These are phyloP conservation scores for Scaptomyza montana DNA, from an alignment of 1,140 invertebrate species.

Conservation along the genomic window DNA sequence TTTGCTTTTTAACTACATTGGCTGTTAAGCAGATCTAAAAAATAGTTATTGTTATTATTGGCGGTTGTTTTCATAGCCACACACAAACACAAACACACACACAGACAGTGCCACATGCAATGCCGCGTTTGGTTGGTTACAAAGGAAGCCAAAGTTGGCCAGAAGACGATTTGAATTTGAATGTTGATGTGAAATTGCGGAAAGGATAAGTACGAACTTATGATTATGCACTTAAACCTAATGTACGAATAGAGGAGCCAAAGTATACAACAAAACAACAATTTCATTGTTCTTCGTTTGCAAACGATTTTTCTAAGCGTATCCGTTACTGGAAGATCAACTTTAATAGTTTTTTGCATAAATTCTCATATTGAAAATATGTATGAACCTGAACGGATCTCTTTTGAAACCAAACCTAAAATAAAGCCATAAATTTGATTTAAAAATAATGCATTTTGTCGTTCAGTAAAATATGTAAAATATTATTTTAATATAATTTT, in stretches of 20 bases:
- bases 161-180: constrained; percentile 29
- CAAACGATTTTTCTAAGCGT: constrained; percentile 1
- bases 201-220: constrained; percentile 49
- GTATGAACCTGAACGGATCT: too few relatives aligned
- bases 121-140: constrained; percentile 1
- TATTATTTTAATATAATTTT: too few relatives aligned
- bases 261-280: not conserved
- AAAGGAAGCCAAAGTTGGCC: constrained; percentile 5
- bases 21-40: constrained; percentile 73
- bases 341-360: too few relatives aligned
- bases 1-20: constrained; percentile 77
- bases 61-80: constrained; percentile 34
- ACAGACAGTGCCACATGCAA: constrained; percentile 20
- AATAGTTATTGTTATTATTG: constrained; percentile 78
- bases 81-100: too few relatives aligned
- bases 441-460: too few relatives aligned
- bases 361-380: too few relatives aligned
- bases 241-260: not conserved
- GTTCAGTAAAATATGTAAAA: not conserved
- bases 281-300: not conserved
- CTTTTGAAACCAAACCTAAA: too few relatives aligned
- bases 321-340: not conserved
- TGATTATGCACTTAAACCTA: constrained; percentile 32
- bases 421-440: too few relatives aligned
- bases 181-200: constrained; percentile 30